A percentile compares a stretch with the other conserved stretches of the same genome.
These are phyloP conservation scores for Capra hircus DNA, from an alignment of 2,113 vertebrate species.

Conservation along the genomic window DNA sequence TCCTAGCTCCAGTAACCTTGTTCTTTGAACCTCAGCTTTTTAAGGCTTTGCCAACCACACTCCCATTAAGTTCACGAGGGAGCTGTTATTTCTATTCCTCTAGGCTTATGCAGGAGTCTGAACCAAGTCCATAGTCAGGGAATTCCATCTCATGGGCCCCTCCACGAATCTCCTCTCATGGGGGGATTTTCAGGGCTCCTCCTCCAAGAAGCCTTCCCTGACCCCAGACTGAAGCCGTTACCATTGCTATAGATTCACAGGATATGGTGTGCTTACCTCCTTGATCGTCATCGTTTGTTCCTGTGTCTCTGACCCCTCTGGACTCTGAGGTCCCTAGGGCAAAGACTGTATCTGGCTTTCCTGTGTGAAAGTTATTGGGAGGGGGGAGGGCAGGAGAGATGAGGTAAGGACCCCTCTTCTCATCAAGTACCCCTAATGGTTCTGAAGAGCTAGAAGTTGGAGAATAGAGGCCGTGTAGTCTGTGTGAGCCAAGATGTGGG, in stretches of 20 bases:
- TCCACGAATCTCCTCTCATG: background rate
- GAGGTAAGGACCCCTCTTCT: background rate
- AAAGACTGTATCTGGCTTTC: background rate
- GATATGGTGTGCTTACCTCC: background rate
- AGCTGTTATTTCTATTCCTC: background rate
- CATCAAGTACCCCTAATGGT: background rate
- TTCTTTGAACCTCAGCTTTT: background rate
- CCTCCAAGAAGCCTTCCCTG: slow-evolving; percentile 11
- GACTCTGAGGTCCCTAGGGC: background rate
- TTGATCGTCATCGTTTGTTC: background rate
- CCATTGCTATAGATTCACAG: background rate
- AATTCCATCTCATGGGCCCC: background rate
- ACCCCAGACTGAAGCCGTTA: background rate
- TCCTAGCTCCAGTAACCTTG: background rate
- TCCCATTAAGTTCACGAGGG: background rate
- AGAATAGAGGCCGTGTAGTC: background rate
- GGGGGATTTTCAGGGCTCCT: background rate
- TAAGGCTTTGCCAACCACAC: background rate
- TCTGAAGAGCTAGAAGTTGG: background rate
- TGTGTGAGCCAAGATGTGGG: background rate
- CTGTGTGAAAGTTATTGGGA: background rate
- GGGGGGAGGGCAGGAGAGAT: background rate
- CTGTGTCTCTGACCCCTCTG: background rate
- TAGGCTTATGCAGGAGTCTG: background rate
- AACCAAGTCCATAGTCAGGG: background rate